A percentile compares a stretch with the other conserved stretches of the same genome.
Conservation (phyloP, 1,140 invertebrate species). For the Drosophila novamexicana region DNA sequence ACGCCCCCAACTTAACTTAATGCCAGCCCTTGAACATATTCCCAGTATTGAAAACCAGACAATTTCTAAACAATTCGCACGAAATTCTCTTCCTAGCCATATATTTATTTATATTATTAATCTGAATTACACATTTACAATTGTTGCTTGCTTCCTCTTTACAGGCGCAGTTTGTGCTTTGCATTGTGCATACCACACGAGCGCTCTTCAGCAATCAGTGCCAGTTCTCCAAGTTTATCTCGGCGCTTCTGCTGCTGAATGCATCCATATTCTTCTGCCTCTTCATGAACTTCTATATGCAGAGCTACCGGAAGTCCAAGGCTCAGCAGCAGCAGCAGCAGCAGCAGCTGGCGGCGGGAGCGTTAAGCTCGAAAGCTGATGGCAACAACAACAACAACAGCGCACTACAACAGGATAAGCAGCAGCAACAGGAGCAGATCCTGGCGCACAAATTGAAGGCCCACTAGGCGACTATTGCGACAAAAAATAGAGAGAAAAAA, state of each 20-base stretch:
- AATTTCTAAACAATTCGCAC: not conserved
- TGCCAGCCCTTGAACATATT: conserved; percentile 1
- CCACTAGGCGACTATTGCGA: conserved; percentile 43
- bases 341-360: conserved; percentile 19
- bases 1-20: conserved; percentile 10
- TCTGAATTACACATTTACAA: conserved; percentile 10
- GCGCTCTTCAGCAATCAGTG: conserved; percentile 89
- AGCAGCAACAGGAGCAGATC: conserved; percentile 26
- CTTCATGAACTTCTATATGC: conserved; percentile 96
- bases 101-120: conserved; percentile 6
- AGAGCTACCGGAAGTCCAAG: conserved; percentile 88
- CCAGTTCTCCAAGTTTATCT: conserved; percentile 91
- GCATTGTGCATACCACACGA: conserved; percentile 90
- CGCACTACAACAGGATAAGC: conserved; percentile 27
- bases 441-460: conserved; percentile 64
- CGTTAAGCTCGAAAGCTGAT: conserved; percentile 13
- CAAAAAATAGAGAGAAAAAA: not conserved
- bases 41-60: conserved; percentile 10
- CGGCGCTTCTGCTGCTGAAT: conserved; percentile 91
- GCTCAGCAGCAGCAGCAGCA: conserved; percentile 45
- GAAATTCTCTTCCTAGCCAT: not conserved
- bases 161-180: conserved; percentile 91
- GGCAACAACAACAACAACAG: conserved; percentile 56
- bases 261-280: conserved; percentile 95
- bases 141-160: conserved; percentile 57